These are phyloP conservation scores for Eumeta japonica DNA, from an alignment of 1,140 invertebrate species.

Conservation along the genomic window DNA sequence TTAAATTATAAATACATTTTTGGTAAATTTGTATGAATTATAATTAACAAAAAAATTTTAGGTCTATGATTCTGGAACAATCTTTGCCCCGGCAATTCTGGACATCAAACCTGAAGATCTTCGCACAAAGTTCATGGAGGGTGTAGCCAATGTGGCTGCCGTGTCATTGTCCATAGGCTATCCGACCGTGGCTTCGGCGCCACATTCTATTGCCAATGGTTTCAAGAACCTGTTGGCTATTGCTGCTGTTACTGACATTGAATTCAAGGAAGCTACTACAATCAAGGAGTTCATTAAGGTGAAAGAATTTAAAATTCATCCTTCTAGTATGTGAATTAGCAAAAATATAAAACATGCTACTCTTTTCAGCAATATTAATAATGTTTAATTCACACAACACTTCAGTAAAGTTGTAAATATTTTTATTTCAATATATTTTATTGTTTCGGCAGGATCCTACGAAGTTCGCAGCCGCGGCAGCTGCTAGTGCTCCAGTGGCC, in stretches of 20 bases:
- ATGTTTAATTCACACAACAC: constrained; percentile 1
- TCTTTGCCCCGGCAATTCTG: constrained; percentile 94
- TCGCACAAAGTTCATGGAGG: constrained; percentile 84
- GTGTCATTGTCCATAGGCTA: constrained; percentile 92
- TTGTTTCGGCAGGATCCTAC: constrained; percentile 82
- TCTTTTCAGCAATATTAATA: neutral
- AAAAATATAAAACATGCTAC: neutral
- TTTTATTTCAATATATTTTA: no score
- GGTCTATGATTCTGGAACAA: constrained; percentile 97
- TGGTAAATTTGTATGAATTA: no score
- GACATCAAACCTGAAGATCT: constrained; percentile 98
- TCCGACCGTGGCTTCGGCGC: constrained; percentile 93
- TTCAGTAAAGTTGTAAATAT: neutral
- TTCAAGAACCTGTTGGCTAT: constrained; percentile 98
- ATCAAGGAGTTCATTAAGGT: constrained; percentile 90
- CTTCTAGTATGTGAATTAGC: constrained; percentile 1
- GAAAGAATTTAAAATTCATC: no score
- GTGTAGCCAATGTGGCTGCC: constrained; percentile 92
- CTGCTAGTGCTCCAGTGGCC: constrained; percentile 64
- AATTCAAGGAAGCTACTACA: constrained; percentile 90
- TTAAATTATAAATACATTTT: no score
- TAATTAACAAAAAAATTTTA: no score
- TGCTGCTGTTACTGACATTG: constrained; percentile 92
- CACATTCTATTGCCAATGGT: constrained; percentile 95
- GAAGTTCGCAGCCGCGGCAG: constrained; percentile 81